Base-by-base conservation (phyloP, 2,113 vertebrate species). In the Leucopsar rothschildi region DNA sequence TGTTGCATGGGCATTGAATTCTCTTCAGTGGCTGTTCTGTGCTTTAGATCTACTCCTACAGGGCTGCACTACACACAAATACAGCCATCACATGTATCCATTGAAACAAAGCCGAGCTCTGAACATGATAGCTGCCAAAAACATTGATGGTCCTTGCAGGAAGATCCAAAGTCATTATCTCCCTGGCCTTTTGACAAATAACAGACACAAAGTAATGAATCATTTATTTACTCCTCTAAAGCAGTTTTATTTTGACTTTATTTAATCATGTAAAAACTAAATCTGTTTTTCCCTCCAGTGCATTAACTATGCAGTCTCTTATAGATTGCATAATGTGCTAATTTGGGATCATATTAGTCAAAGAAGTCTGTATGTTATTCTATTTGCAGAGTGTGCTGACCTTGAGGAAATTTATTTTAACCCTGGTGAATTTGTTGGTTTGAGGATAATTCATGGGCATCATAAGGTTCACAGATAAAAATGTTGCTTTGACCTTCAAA, bases 401-500 rank as follows among this genome's bases (percentile, higher is more conserved):
- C 91, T 90, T 86, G 52, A 78, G 29, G 50, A 94, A 85, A 94
- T 91, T 76, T 92, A 63, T 89, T 92, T 96, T 95, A 90, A 97
- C 93, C 94, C 77, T 61, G 18, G 18, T 94, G 44, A 86, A 90
- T 92, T 86, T 88, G 31, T 73, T 81, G 42, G 47, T 70, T 95
- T 93, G 44, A 25, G 64, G 76, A 92, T 93, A 95, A 97, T 93
- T 93, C 71, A 71, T 23, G 44, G 60, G 23, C n/a, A 60, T 64
- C 56, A 31, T 31, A 93, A 88, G 23, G 88, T 93, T 92, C 88
- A 92, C 37, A 75, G 80, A 88, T 92, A 84, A 97, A 96, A 96
- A 86, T 1, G 29, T 7, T 84, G 6, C 60, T 92, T 93, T 95
- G 90, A 96, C 95, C 92, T 94, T 90, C 85, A 76, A 93, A 95